Evolutionary conservation across 2,113 vertebrate species (phyloP).

Genomic region (Centropristis striata): DNA sequence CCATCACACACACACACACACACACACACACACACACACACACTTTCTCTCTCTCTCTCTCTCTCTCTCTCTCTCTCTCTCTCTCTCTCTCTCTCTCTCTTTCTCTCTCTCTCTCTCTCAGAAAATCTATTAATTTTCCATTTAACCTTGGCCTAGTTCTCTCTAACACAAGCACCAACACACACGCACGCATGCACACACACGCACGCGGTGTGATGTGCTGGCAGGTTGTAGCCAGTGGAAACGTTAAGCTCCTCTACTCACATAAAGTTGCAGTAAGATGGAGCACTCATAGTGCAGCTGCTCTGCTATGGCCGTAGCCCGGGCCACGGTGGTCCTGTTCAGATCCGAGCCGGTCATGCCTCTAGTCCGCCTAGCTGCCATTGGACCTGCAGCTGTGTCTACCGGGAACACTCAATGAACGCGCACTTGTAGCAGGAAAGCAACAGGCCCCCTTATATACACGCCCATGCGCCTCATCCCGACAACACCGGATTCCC

Average conservation of each 20-base stretch:
- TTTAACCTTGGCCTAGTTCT: conserved; percentile 57
- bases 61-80: too few species aligned
- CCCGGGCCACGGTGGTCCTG: conserved; percentile 31
- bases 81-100: too few species aligned
- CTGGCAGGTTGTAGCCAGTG: conserved; percentile 9
- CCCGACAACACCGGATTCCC: background rate
- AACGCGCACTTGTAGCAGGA: background rate
- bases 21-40: conserved; percentile 19
- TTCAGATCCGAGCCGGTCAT: conserved; percentile 42
- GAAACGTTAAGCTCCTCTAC: conserved; percentile 51
- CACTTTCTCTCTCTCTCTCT: too few species aligned
- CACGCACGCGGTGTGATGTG: background rate
- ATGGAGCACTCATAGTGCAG: conserved; percentile 72
- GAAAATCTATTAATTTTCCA: conserved; percentile 47
- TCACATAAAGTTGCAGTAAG: conserved; percentile 83
- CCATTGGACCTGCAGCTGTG: conserved; percentile 56
- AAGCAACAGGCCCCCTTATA: conserved; percentile 31
- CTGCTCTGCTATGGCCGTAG: conserved; percentile 70
- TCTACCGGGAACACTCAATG: conserved; percentile 3
- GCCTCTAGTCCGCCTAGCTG: conserved; percentile 55
- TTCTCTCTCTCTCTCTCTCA: too few species aligned
- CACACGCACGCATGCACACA: conserved; percentile 7
- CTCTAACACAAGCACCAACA: background rate
- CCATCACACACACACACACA: conserved; percentile 22
- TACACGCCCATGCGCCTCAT: conserved; percentile 4